These are phyloP conservation scores for Ichneumoninae sp. DNA, from an alignment of 2,888 invertebrate genomes.

Conservation along the genomic window DNA sequence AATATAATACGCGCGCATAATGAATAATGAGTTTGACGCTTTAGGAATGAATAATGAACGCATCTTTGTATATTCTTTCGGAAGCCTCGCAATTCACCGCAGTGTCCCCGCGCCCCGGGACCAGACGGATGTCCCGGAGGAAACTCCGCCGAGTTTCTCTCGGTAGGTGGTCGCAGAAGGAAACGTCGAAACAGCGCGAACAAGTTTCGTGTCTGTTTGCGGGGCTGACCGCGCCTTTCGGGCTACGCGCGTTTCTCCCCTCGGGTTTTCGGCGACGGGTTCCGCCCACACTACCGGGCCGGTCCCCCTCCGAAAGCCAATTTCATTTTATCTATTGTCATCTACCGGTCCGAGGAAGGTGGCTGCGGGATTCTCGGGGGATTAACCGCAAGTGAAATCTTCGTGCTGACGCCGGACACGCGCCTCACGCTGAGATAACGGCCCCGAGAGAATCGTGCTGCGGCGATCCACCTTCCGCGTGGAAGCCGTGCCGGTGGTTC, in stretches of 20 bases:
- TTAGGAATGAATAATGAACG: constrained; percentile 54
- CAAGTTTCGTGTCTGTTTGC: constrained; percentile 41
- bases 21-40: constrained; percentile 56
- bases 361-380: constrained; percentile 61
- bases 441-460: constrained; percentile 46
- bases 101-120: constrained; percentile 3
- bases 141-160: constrained; percentile 67
- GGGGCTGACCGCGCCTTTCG: constrained; percentile 47
- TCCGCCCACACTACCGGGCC: constrained; percentile 44
- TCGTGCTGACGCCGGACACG: constrained; percentile 77
- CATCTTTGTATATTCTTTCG: constrained; percentile 13
- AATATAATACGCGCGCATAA: constrained; percentile 36
- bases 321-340: constrained; percentile 75
- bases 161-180: constrained; percentile 73
- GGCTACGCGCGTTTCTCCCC: constrained; percentile 39
- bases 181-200: constrained; percentile 57
- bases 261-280: constrained; percentile 11
- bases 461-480: constrained; percentile 20
- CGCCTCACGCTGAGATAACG: constrained; percentile 78
- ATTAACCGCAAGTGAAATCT: constrained; percentile 69
- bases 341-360: constrained; percentile 56
- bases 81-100: constrained; percentile 29
- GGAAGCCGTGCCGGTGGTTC: constrained; percentile 4
- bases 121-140: constrained; percentile 60
- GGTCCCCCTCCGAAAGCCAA: constrained; percentile 37